These are phyloP conservation scores for Tupiocoris notatus DNA, from an alignment of 2,888 invertebrate species.

Conservation along the genomic window DNA sequence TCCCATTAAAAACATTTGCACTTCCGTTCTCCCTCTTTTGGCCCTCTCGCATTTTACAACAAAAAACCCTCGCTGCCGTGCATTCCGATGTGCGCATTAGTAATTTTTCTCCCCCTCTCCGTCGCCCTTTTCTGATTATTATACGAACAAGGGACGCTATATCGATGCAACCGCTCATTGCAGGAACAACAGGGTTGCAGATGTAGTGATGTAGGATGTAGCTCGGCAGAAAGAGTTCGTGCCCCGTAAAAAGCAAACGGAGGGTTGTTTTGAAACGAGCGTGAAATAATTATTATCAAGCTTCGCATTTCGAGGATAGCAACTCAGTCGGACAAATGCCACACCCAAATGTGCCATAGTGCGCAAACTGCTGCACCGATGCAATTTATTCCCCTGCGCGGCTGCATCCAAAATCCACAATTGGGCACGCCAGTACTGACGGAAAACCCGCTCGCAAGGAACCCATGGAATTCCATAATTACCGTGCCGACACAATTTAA, in stretches of 20 bases:
- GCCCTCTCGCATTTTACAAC: background rate
- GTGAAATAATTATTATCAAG: slow-evolving; percentile 30
- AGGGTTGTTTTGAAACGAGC: slow-evolving; percentile 8
- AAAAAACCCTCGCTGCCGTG: slow-evolving; percentile 24
- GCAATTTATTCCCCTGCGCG: no score
- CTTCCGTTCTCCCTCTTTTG: background rate
- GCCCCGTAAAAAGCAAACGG: background rate
- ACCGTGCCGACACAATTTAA: no score
- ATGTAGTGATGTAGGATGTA: background rate
- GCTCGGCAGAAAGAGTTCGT: background rate
- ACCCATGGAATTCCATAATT: no score
- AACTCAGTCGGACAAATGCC: no score
- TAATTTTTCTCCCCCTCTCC: slow-evolving; percentile 23
- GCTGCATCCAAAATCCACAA: no score
- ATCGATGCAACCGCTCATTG: no score
- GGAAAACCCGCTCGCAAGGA: no score
- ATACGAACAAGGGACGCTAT: background rate
- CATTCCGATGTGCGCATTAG: slow-evolving; percentile 40
- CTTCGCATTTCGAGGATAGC: background rate
- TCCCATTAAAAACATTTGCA: slow-evolving; percentile 42
- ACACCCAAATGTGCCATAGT: no score
- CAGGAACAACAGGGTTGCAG: background rate
- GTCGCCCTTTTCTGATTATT: slow-evolving; percentile 29
- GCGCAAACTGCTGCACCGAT: no score
- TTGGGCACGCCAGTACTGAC: no score